These are phyloP conservation scores for Pogonophryne albipinna DNA, from an alignment of 2,797 vertebrate genomes.

Conservation along the genomic window DNA sequence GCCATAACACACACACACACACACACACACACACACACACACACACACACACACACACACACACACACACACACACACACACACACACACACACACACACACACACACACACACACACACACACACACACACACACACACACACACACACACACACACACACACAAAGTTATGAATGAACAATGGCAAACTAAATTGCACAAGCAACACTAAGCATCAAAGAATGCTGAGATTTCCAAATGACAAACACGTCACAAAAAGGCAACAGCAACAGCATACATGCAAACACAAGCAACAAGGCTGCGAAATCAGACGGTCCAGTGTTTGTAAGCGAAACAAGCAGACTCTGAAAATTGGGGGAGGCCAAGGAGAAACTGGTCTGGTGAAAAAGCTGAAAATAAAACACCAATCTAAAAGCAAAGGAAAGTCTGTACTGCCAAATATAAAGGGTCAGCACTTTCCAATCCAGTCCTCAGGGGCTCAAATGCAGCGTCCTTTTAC, in stretches of 20 bases:
- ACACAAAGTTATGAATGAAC: slow-evolving; percentile 6
- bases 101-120: slow-evolving; percentile 1
- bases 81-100: background rate
- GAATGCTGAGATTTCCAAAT: slow-evolving; percentile 10
- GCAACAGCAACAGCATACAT: slow-evolving; percentile 30
- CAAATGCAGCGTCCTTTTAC: slow-evolving; percentile 14
- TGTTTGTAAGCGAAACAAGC: slow-evolving; percentile 17
- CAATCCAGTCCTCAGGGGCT: slow-evolving; percentile 76
- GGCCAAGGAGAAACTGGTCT: background rate
- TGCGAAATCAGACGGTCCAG: background rate
- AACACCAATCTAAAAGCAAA: slow-evolving; percentile 28
- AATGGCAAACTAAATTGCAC: background rate
- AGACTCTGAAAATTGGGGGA: background rate
- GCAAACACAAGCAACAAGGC: slow-evolving; percentile 28
- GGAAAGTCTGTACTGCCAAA: background rate
- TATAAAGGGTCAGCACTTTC: slow-evolving; percentile 33
- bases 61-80: background rate
- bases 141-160: slow-evolving; percentile 40
- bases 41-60: slow-evolving; percentile 1
- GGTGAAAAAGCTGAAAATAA: slow-evolving; percentile 7
- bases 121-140: slow-evolving; percentile 16
- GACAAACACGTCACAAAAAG: slow-evolving; percentile 10
- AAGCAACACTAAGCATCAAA: slow-evolving; percentile 9
- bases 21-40: slow-evolving; percentile 1
- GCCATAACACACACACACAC: slow-evolving; percentile 39